Percentiles rank a stretch among this genome's conserved stretches.
phyloP scores from a whole-genome alignment of 2,797 vertebrate species.

The Rhodeus uyekii region DNA sequence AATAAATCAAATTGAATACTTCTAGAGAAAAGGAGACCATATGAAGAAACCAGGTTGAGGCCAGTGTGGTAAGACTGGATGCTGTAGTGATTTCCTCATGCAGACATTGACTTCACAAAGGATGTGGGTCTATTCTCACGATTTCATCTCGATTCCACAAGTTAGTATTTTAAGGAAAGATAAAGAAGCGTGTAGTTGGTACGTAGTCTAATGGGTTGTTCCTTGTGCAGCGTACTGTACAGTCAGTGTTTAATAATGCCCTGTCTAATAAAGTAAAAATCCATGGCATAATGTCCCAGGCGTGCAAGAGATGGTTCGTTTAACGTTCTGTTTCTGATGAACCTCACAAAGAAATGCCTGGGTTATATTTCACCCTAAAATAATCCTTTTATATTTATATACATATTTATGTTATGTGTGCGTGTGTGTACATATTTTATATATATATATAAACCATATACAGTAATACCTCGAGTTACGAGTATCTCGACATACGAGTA shows the following conservation, averaged over 20 bases:
- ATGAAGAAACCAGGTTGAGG: constrained; percentile 54
- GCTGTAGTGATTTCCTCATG: constrained; percentile 56
- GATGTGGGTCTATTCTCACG: not conserved
- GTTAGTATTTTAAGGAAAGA: not conserved
- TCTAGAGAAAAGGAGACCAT: constrained; percentile 58
- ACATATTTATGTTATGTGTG: too few species aligned
- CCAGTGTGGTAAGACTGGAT: not conserved
- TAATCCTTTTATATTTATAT: not conserved
- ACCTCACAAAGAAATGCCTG: not conserved
- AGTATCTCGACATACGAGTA: too few species aligned
- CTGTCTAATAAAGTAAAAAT: not conserved
- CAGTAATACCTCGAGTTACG: too few species aligned
- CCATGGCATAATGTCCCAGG: not conserved
- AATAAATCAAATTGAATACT: constrained; percentile 61
- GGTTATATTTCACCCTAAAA: not conserved
- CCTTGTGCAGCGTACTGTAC: constrained; percentile 6
- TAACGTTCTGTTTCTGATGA: not conserved
- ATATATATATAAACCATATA: too few species aligned
- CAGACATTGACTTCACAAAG: constrained; percentile 49
- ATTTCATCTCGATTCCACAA: not conserved
- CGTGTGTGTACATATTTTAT: too few species aligned
- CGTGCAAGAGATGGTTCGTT: not conserved
- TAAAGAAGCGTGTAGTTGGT: not conserved
- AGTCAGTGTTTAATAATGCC: constrained; percentile 24
- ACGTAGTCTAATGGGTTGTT: not conserved